Base-by-base conservation (phyloP, 2,888 invertebrate species). In the Frankliniella fusca region DNA sequence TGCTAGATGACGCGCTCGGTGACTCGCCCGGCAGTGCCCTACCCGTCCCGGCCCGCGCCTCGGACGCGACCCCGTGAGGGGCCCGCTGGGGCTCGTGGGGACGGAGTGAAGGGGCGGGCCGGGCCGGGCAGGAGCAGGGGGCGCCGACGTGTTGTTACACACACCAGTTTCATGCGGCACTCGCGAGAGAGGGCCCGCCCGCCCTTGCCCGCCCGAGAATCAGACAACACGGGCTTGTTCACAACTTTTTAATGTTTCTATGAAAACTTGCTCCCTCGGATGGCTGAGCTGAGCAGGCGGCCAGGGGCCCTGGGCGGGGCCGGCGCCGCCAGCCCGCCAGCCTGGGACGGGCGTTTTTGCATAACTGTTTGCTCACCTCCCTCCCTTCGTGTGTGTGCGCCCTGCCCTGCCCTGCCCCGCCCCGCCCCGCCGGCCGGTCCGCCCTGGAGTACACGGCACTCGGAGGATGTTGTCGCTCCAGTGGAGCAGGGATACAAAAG, bases 161-260 rank as follows among this genome's bases (percentile, higher is more conserved):
- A 61, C 38, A 5, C 38, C 38, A 38, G 38, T 38, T 38, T 38
- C 38, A 5, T 38, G 5, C 61, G 61, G 61, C 61, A n/a, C 61
- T 61, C 27, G 70, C 70, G 23, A 76, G 70, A 27, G 23, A 27
- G 27, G 27, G 23, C 23, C 54, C 70, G 11, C 23, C 70, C n/a
- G 9, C 23, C 70, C 54, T 18, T 8, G 54, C 54, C 54, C 65
- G 70, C 70, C 23, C 70, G 27, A 27, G 70, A 76, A 76, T 76
- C 70, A 76, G 70, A 27, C 70, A 76, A 76, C 70, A 76, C 70
- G 20, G 18, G 18, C 54, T 15, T 54, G 70, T 76, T 76, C 70
- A 76, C 70, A 76, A 76, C 70, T 76, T 76, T 76, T 76, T 76
- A 76, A 76, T 76, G 70, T 76, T 76, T 76, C 27, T 76, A 27